Percentiles rank a stretch among this genome's conserved stretches.
Conservation (phyloP, 2,113 vertebrate genomes). For the Pogonocichla stellata region DNA sequence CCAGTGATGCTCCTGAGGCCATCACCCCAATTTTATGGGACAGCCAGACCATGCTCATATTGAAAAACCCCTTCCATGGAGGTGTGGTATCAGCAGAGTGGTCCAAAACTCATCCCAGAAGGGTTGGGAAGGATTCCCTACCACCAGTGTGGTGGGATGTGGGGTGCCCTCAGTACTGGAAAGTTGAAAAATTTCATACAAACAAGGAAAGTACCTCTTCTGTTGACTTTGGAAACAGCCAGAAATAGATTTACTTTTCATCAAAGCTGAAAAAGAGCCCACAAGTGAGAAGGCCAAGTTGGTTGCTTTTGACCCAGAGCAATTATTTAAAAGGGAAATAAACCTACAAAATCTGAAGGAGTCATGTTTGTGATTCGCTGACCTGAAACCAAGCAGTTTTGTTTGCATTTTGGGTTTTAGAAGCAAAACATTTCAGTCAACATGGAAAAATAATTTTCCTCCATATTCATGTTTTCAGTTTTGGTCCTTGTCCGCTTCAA, state of each 20-base stretch:
- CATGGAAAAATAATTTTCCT: not conserved
- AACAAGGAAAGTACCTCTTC: not conserved
- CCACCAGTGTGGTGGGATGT: not conserved
- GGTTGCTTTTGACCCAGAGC: not conserved
- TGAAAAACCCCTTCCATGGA: not conserved
- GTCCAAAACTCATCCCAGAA: not conserved
- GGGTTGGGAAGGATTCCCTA: not conserved
- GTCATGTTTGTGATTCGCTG: not conserved
- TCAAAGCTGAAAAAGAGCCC: not conserved
- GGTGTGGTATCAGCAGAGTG: not conserved
- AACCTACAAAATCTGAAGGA: not conserved
- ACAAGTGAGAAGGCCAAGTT: not conserved
- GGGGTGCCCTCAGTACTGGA: not conserved
- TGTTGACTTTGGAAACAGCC: not conserved
- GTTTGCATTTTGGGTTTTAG: not conserved
- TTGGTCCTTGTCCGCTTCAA: not conserved
- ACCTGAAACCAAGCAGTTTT: not conserved
- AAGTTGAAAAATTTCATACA: not conserved
- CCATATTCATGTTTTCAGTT: not conserved
- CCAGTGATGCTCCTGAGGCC: not conserved
- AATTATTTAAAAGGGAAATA: not conserved
- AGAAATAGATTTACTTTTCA: not conserved
- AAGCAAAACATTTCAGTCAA: not conserved
- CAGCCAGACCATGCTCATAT: not conserved
- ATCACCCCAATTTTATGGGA: not conserved